Evolutionary conservation across 2,113 vertebrate species (phyloP), one percentile per base, ranked within the genome.

Genomic region (Heterocephalus glaber): DNA sequence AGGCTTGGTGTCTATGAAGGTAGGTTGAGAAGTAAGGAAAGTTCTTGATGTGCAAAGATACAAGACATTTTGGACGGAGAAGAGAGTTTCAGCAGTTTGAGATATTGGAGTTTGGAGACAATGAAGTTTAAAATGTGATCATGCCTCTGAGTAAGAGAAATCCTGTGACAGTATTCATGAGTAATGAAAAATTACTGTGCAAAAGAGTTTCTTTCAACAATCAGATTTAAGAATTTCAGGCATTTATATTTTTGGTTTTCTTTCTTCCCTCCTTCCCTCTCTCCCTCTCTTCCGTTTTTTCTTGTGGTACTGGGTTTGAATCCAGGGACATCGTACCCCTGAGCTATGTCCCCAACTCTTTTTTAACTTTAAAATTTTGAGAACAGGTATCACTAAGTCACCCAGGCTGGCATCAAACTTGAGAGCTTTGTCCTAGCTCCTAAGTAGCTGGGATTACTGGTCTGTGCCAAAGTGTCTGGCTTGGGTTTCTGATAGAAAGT

Each of bases 401-500:
- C 16, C 33, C 76, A 79, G 49, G 33, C 8, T 52, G 76, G 49
- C 28, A 2, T 35, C 20, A 33, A 35, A 79, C 9, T 76, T 76
- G 72, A 76, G 28, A 33, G 49, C 47, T 26, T 28, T 28, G 5
- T 47, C 5, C 41, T 2, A 19, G 3, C 4, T 52, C 8, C 17
- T 33, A 16, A 20, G 17, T 20, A 19, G 47, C 16, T 17, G 13
- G 14, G 47, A 33, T 79, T 79, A 10, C 47, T 52, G 16, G 47
- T 54, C 10, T 79, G 30, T 79, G 33, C 1, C 49, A 79, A 20
- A 52, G 49, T 8, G 30, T 17, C 47, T 35, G 49, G 30, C 76
- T 52, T 79, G 26, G 70, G 92, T 86, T 93, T 82, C 68, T 90
- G n/a, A 86, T 47, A 76, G 17, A 92, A 96, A 93, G 65, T 52